Evolutionary conservation across 2,797 vertebrate genomes (phyloP).

Genomic region (Aythya fuligula): DNA sequence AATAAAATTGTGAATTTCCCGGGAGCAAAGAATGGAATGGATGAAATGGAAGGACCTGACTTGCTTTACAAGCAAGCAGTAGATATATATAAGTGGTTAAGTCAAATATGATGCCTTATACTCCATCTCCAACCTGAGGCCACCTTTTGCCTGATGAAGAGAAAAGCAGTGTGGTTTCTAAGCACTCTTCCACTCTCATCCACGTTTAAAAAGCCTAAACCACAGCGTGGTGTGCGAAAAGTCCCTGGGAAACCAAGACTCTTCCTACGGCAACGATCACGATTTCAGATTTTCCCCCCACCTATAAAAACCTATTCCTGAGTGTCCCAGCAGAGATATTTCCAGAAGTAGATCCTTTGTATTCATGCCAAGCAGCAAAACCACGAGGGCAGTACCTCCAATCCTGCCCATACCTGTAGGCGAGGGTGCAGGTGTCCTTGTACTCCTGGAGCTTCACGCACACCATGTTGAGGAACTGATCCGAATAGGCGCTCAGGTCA

Average conservation of each 20-base stretch:
- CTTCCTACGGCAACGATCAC: rapidly evolving
- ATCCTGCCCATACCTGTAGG: constrained; percentile 87
- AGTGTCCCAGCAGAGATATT: not conserved
- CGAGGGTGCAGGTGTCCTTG: constrained; percentile 91
- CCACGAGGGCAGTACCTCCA: not conserved
- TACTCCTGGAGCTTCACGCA: constrained; percentile 98
- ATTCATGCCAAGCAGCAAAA: rapidly evolving
- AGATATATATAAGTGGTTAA: not conserved
- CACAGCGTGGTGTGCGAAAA: rapidly evolving
- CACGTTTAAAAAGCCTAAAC: not conserved
- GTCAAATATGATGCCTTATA: not conserved
- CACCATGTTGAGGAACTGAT: constrained; percentile 98
- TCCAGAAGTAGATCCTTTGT: not conserved
- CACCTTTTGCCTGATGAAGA: not conserved
- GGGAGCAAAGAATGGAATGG: not conserved
- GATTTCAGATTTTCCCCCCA: not conserved
- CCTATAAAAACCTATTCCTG: not conserved
- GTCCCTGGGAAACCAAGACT: not conserved
- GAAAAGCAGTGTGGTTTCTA: rapidly evolving
- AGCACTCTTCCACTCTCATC: not conserved
- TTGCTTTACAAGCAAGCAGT: not conserved
- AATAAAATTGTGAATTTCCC: not conserved
- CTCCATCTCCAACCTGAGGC: too few species aligned
- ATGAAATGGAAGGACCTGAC: not conserved
- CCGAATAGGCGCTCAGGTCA: constrained; percentile 94